These are phyloP conservation scores for Blera fallax DNA, from an alignment of 2,888 invertebrate genomes.

Conservation along the genomic window DNA sequence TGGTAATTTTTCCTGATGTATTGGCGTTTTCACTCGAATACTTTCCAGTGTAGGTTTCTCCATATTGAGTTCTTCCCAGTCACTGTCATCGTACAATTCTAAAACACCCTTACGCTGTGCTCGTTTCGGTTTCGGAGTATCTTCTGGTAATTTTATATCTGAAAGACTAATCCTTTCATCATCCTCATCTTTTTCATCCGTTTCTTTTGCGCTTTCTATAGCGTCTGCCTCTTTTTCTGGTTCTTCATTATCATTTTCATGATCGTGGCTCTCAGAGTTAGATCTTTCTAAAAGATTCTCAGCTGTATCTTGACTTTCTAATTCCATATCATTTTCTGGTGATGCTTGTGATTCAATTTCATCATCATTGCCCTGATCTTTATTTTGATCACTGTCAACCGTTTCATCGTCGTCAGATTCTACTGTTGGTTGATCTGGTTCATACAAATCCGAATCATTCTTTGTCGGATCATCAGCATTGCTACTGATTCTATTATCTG, in stretches of 20 bases:
- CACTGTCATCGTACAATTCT: conserved; percentile 84
- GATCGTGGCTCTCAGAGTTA: conserved; percentile 37
- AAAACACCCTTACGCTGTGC: conserved; percentile 80
- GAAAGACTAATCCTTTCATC: conserved; percentile 66
- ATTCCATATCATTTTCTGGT: conserved; percentile 50
- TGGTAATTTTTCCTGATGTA: conserved; percentile 18
- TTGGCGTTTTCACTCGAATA: conserved; percentile 21
- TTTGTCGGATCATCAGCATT: conserved; percentile 28
- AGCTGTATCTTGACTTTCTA: conserved; percentile 40
- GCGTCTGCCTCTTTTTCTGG: conserved; percentile 73
- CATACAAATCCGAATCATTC: conserved; percentile 77
- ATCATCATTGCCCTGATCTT: conserved; percentile 34
- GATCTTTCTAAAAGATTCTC: conserved; percentile 5
- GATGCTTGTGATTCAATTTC: conserved; percentile 44
- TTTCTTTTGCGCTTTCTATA: conserved; percentile 53
- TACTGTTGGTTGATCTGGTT: conserved; percentile 80
- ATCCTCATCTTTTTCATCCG: conserved; percentile 70
- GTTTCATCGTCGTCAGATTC: conserved; percentile 74
- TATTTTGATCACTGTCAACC: conserved; percentile 15
- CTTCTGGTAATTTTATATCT: conserved; percentile 73
- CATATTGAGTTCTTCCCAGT: conserved; percentile 81
- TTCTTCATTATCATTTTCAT: conserved; percentile 68
- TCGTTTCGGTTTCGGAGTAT: conserved; percentile 76
- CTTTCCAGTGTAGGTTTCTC: conserved; percentile 76
- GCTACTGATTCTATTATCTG: conserved; percentile 74